phyloP scores from a whole-genome alignment of 2,888 invertebrate species.

The Lepidonotus clava region DNA sequence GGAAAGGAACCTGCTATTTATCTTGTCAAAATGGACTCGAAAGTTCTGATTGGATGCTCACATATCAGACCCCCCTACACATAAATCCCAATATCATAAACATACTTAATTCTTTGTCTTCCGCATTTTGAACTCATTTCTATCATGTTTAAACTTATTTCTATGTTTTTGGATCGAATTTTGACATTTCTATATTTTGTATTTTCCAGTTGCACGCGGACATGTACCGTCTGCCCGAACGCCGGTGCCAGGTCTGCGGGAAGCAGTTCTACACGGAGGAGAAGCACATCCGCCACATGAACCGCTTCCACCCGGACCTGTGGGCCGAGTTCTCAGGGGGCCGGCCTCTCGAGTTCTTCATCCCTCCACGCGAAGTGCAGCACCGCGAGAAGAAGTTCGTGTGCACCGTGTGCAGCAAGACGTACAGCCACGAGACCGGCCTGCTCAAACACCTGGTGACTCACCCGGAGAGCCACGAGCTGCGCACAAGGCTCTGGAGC shows the following conservation, averaged over 20 bases:
- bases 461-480: conserved; percentile 58
- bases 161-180: too few relatives aligned
- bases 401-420: conserved; percentile 63
- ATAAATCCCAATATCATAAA: too few relatives aligned
- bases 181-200: not conserved
- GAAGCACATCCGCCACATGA: conserved; percentile 65
- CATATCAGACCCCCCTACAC: too few relatives aligned
- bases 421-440: conserved; percentile 64
- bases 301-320: conserved; percentile 65
- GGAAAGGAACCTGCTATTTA: too few relatives aligned
- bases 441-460: conserved; percentile 64
- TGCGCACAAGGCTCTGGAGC: conserved; percentile 46
- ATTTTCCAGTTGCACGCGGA: conserved; percentile 57
- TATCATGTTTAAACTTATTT: too few relatives aligned
- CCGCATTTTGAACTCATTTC: too few relatives aligned
- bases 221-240: conserved; percentile 63
- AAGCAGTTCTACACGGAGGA: conserved; percentile 64
- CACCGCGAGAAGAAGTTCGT: conserved; percentile 62
- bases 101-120: too few relatives aligned
- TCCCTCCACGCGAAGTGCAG: conserved; percentile 56
- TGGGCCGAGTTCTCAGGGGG: conserved; percentile 66
- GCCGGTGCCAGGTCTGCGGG: conserved; percentile 67
- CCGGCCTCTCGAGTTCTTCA: conserved; percentile 63
- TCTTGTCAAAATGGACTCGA: too few relatives aligned
- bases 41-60: too few relatives aligned